Conservation (phyloP, 2,888 invertebrate species). For the Cremastinae sp. region DNA sequence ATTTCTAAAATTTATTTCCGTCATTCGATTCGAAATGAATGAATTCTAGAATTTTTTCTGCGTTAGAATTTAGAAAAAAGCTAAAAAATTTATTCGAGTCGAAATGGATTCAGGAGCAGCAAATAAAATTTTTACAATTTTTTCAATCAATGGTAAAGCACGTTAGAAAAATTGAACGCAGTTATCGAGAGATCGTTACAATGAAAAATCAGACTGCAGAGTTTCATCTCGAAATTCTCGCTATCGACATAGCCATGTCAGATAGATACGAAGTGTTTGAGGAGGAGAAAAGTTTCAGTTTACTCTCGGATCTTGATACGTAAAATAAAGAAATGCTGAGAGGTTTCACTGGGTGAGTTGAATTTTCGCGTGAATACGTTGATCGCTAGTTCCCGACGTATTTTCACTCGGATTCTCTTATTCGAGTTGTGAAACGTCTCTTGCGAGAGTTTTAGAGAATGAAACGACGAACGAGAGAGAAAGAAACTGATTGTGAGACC, state of each 20-base stretch:
- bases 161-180: background rate
- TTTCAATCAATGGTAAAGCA: background rate
- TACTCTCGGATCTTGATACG: conserved; percentile 16
- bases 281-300: conserved; percentile 6
- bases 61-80: too few species aligned
- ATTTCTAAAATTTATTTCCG: too few species aligned
- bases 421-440: conserved; percentile 6
- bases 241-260: too few species aligned
- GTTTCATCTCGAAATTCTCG: background rate
- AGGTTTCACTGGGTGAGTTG: background rate
- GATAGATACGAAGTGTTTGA: conserved; percentile 10
- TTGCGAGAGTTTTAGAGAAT: too few species aligned
- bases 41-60: too few species aligned
- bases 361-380: conserved; percentile 3
- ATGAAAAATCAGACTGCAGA: background rate
- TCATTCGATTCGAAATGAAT: too few species aligned
- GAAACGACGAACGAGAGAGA: background rate
- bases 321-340: conserved; percentile 10
- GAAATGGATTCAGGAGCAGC: too few species aligned
- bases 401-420: conserved; percentile 11
- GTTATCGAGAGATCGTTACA: background rate
- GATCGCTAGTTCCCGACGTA: background rate
- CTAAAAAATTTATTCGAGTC: too few species aligned
- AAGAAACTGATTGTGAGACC: background rate
- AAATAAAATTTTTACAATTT: too few species aligned